These are phyloP conservation scores for Apodemus agrarius DNA, from an alignment of 2,797 vertebrate species.

Conservation along the genomic window DNA sequence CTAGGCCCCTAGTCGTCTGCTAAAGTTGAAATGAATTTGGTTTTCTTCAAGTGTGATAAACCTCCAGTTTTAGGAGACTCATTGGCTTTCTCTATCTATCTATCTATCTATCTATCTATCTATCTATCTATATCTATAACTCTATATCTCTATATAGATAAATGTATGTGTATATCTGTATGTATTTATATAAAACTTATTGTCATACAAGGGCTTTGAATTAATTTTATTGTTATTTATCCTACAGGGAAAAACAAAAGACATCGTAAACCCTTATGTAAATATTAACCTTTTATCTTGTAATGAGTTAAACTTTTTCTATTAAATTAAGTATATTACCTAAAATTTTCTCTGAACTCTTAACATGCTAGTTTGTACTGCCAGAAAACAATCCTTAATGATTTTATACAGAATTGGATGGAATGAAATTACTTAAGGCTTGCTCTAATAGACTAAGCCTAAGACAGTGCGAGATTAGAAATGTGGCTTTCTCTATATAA, in stretches of 20 bases:
- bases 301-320: neutral
- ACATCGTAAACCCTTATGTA: neutral
- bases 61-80: neutral
- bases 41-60: neutral
- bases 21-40: neutral
- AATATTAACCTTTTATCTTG: neutral
- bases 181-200: neutral
- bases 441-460: neutral
- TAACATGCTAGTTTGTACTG: neutral
- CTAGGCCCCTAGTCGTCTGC: neutral
- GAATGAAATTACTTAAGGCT: neutral
- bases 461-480: neutral
- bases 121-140: too few relatives aligned
- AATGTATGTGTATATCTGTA: neutral
- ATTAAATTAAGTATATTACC: neutral
- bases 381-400: neutral
- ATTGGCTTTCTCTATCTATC: neutral
- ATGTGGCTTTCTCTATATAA: neutral
- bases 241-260: neutral
- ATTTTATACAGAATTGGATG: neutral
- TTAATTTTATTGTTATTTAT: neutral
- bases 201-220: constrained; percentile 1
- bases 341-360: neutral
- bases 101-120: too few relatives aligned
- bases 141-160: neutral